These are phyloP conservation scores for Boulengeromyrus knoepffleri DNA, from an alignment of 2,113 vertebrate species.

Conservation along the genomic window DNA sequence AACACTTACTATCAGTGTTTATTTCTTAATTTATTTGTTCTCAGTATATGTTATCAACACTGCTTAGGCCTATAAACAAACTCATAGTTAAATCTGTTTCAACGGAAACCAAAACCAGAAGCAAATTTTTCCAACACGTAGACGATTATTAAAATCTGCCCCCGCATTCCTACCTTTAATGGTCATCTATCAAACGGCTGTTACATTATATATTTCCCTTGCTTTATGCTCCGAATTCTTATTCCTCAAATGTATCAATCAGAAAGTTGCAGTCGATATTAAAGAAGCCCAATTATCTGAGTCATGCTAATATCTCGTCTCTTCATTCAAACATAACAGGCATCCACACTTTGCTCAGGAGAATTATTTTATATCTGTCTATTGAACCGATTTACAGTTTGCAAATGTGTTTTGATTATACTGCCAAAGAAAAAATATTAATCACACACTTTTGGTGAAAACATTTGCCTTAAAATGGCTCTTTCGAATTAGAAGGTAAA, in stretches of 20 bases:
- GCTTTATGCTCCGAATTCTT: background rate
- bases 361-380: background rate
- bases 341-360: background rate
- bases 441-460: background rate
- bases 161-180: background rate
- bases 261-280: background rate
- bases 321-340: background rate
- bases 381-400: background rate
- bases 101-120: slow-evolving; percentile 21
- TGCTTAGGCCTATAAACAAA: background rate
- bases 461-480: background rate
- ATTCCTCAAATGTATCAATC: background rate
- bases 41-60: background rate
- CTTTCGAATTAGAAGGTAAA: slow-evolving; percentile 8
- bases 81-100: background rate
- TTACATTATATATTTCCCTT: background rate
- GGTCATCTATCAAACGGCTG: background rate
- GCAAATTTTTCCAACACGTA: slow-evolving; percentile 12
- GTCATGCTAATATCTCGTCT: background rate
- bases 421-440: background rate
- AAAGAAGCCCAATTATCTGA: background rate
- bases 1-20: background rate
- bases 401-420: background rate
- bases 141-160: slow-evolving; percentile 18
- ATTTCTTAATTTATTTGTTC: background rate